Evolutionary conservation across 2,113 vertebrate genomes (phyloP), one percentile per base, ranked within the genome.

Genomic region (Psettodes erumei): DNA sequence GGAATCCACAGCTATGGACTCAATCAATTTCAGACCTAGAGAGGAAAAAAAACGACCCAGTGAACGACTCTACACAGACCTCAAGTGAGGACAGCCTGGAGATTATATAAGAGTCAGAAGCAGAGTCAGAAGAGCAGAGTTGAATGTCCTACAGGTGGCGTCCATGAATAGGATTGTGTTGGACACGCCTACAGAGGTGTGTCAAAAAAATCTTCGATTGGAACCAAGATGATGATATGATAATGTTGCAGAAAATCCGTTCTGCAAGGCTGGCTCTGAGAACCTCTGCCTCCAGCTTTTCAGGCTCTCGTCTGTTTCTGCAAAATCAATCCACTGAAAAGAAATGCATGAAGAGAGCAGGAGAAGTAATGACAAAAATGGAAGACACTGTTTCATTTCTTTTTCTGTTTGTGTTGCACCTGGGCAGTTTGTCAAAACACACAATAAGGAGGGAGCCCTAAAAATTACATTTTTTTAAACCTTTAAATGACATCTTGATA

Each of bases 281-380:
- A 37, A 70, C 38, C 48, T 16, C 21, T 58, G 45, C 55, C 25
- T 79, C 66, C 61, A n/a, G 77, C 61, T 59, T 37, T 38, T 77
- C 50, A 66, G 58, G 30, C 23, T 55, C 55, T 50, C 43, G 50
- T 75, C 54, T 71, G 30, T n/a, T 25, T 66, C 76, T 51, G 51
- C 58, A 28, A 50, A 45, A 62, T 84, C 82, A 90, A 64, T 90
- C 81, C 63, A 58, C 88, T 90, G 75, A 25, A 78, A 81, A 70
- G 5, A 81, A 77, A 84, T 33, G 54, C 19, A 15, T 0, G 5
- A 30, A 67, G 48, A 81, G 1, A 77, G 37, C 11, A 67, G 65
- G n/a, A 71, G 32, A 47, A 10, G 21, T 25, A 15, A 72, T 10
- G 37, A 30, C 9, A 51, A 70, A 11, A 69, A 35, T 37, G 30